Percentiles rank a stretch among this genome's conserved stretches.
Evolutionary conservation across 2,797 vertebrate species (phyloP).

Genomic region (Dendrocincla tyrannina): DNA sequence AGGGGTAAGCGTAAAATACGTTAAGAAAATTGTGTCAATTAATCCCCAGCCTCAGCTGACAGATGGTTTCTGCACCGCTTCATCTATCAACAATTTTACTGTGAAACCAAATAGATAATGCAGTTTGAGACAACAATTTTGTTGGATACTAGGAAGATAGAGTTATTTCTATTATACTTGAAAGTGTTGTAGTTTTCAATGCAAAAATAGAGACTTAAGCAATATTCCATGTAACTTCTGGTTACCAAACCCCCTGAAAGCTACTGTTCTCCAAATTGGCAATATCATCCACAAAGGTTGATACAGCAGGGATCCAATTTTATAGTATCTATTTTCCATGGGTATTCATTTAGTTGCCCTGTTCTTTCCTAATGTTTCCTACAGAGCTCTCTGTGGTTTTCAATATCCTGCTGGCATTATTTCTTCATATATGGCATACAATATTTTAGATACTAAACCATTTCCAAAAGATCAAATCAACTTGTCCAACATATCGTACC

Average conservation of each 20-base stretch:
- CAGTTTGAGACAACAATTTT: slow-evolving; percentile 8
- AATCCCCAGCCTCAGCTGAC: background rate
- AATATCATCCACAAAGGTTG: background rate
- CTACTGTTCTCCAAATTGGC: slow-evolving; percentile 19
- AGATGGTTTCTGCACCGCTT: background rate
- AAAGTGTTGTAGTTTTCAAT: background rate
- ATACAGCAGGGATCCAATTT: slow-evolving; percentile 48
- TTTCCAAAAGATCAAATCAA: slow-evolving; percentile 56
- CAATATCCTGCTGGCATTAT: slow-evolving; percentile 34
- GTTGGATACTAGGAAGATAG: background rate
- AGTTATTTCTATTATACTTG: slow-evolving; percentile 29
- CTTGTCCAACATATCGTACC: slow-evolving; percentile 23
- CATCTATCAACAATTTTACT: slow-evolving; percentile 3
- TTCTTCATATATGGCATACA: slow-evolving; percentile 38
- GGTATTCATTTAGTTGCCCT: slow-evolving; percentile 38
- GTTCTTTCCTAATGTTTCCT: slow-evolving; percentile 57
- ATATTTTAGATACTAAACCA: slow-evolving; percentile 29
- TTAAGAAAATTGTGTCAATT: background rate
- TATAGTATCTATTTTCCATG: slow-evolving; percentile 24
- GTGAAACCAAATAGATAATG: slow-evolving; percentile 30
- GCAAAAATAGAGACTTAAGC: slow-evolving; percentile 16
- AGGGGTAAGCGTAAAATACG: background rate
- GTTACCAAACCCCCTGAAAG: background rate
- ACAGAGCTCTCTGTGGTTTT: slow-evolving; percentile 55
- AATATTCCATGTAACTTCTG: slow-evolving; percentile 30